These are phyloP conservation scores for Coracias cyanogaster DNA, from an alignment of 2,797 vertebrate species.

Conservation along the genomic window DNA sequence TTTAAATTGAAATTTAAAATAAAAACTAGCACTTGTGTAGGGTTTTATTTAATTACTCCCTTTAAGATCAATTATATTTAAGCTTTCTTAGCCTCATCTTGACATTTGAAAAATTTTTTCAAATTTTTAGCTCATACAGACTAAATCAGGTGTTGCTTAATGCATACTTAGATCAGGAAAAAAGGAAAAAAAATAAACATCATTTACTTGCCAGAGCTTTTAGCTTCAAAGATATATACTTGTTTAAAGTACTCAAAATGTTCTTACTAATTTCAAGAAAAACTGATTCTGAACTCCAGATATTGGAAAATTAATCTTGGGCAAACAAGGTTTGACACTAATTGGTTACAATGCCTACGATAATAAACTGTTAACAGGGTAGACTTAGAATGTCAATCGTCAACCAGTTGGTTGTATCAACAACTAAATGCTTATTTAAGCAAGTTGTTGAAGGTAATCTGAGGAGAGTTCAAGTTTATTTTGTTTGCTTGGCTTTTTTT, in stretches of 20 bases:
- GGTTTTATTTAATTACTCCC: not conserved
- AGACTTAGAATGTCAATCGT: not conserved
- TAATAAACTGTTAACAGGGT: constrained; percentile 37
- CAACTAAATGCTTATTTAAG: constrained; percentile 24
- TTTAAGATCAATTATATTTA: not conserved
- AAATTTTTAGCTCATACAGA: not conserved
- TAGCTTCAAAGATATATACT: not conserved
- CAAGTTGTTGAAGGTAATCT: not conserved
- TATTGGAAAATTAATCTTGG: constrained; percentile 30
- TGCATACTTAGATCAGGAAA: not conserved
- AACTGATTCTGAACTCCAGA: not conserved
- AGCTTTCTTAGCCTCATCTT: not conserved
- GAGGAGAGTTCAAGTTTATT: not conserved
- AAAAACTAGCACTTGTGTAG: rapidly evolving
- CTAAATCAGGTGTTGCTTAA: not conserved
- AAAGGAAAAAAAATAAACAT: not conserved
- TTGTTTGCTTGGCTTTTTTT: not conserved
- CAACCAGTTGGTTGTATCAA: not conserved
- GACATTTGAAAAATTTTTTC: not conserved
- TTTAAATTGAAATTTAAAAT: not conserved
- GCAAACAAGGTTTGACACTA: constrained; percentile 14
- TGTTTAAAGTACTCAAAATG: not conserved
- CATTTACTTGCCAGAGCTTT: not conserved
- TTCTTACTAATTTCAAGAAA: not conserved
- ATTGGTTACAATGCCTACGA: constrained; percentile 39